Evolutionary conservation across 2,888 invertebrate species (phyloP).

Genomic region (Ethmia dodecea): DNA sequence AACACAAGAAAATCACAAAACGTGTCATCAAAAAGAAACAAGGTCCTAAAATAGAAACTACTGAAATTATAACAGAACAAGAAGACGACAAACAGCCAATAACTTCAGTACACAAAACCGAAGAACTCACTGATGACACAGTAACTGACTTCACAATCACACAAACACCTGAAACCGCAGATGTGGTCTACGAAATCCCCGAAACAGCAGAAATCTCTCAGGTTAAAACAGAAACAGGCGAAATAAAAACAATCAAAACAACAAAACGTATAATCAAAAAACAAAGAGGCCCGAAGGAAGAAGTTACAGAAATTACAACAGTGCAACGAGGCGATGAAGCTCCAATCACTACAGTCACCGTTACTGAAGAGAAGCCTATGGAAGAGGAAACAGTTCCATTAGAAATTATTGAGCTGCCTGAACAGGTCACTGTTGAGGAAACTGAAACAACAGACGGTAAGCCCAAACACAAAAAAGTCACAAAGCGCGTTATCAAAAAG

Average conservation of each 20-base stretch:
- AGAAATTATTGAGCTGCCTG: slow-evolving; percentile 24
- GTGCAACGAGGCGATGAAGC: slow-evolving; percentile 28
- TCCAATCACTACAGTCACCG: slow-evolving; percentile 31
- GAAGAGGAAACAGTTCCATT: slow-evolving; percentile 4
- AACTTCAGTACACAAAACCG: slow-evolving; percentile 25
- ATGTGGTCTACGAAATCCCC: slow-evolving; percentile 36
- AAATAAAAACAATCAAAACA: slow-evolving; percentile 35
- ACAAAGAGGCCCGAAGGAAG: slow-evolving; percentile 25
- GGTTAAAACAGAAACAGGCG: slow-evolving; percentile 44
- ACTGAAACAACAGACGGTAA: slow-evolving; percentile 16
- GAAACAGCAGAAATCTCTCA: slow-evolving; percentile 38
- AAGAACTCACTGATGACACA: slow-evolving; percentile 25
- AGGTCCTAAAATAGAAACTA: slow-evolving; percentile 15
- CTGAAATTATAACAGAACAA: slow-evolving; percentile 24
- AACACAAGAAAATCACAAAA: slow-evolving; percentile 20
- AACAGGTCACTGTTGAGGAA: slow-evolving; percentile 18
- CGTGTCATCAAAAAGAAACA: slow-evolving; percentile 46
- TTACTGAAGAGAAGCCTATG: slow-evolving; percentile 16
- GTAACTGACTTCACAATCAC: slow-evolving; percentile 25
- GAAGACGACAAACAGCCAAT: slow-evolving; percentile 25
- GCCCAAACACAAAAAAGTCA: slow-evolving; percentile 18
- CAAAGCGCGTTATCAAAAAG: slow-evolving; percentile 44
- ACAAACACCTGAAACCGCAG: slow-evolving; percentile 20
- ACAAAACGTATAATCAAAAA: slow-evolving; percentile 29
- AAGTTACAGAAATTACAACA: slow-evolving; percentile 25